These are phyloP conservation scores for Sacculina carcini DNA, from an alignment of 2,888 invertebrate genomes.

Conservation along the genomic window DNA sequence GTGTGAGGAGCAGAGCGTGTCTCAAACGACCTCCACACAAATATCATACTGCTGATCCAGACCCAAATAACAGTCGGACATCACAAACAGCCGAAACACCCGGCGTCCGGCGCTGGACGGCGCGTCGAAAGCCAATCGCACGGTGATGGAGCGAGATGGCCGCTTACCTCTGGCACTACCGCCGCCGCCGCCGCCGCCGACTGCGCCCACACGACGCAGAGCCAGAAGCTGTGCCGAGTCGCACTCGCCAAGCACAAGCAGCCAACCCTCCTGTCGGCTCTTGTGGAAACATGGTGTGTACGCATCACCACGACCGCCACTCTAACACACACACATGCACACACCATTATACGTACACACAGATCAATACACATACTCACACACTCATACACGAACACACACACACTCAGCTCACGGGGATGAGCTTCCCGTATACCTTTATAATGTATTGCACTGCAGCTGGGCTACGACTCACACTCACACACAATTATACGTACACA, in stretches of 20 bases:
- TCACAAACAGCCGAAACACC: slow-evolving; percentile 49
- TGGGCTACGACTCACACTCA: too few relatives aligned
- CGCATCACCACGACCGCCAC: slow-evolving; percentile 31
- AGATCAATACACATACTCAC: slow-evolving; percentile 13
- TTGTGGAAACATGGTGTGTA: slow-evolving; percentile 65
- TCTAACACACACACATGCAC: slow-evolving; percentile 15
- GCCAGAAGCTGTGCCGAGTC: slow-evolving; percentile 41
- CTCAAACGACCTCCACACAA: slow-evolving; percentile 20
- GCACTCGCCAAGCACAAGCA: slow-evolving; percentile 52
- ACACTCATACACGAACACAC: slow-evolving; percentile 18
- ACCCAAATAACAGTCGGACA: slow-evolving; percentile 80
- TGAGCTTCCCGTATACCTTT: too few relatives aligned
- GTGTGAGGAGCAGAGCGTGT: too few relatives aligned
- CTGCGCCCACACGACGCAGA: slow-evolving; percentile 36
- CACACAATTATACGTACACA: too few relatives aligned
- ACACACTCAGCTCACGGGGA: slow-evolving; percentile 28
- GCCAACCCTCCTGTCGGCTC: slow-evolving; percentile 87
- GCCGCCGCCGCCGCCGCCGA: slow-evolving; percentile 10
- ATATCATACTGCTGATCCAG: slow-evolving; percentile 64
- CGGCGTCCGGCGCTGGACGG: slow-evolving; percentile 36
- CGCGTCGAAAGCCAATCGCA: slow-evolving; percentile 33
- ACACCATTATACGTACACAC: background rate
- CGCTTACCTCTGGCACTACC: too few relatives aligned
- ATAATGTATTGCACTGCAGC: too few relatives aligned
- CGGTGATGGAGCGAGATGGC: slow-evolving; percentile 22